Conservation (phyloP, 2,113 vertebrate genomes). For the Microtus montanus region DNA sequence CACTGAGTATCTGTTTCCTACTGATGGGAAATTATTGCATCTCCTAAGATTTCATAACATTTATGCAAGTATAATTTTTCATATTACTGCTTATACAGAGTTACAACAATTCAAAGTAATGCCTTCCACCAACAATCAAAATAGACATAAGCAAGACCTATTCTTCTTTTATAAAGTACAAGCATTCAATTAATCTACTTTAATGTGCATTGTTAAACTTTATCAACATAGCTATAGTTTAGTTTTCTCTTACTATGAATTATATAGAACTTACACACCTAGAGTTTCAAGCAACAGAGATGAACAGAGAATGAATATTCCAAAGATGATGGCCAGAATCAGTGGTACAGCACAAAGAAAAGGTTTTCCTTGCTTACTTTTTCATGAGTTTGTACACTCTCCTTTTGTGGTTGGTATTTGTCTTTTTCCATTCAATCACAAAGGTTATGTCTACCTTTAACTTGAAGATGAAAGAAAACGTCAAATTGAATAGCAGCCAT, state of each 20-base stretch:
- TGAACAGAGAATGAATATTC: neutral
- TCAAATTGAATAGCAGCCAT: neutral
- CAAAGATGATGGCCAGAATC: neutral
- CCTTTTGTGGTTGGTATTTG: neutral
- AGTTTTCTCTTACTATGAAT: neutral
- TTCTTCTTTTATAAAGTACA: neutral
- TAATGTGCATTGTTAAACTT: neutral
- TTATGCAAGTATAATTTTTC: neutral
- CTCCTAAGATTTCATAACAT: neutral
- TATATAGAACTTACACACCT: neutral
- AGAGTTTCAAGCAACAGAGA: neutral
- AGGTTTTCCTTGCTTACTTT: neutral
- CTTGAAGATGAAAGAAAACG: slow-evolving; percentile 23
- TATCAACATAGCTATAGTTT: neutral
- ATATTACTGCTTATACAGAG: neutral
- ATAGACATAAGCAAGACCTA: neutral
- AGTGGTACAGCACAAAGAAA: neutral
- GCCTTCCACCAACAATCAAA: neutral
- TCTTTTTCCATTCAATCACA: neutral
- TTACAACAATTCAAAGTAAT: neutral
- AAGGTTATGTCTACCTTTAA: slow-evolving; percentile 34
- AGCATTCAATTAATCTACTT: neutral
- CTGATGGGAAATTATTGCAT: neutral
- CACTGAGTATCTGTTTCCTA: neutral
- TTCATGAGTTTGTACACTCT: neutral